Base-by-base conservation (phyloP, 2,113 vertebrate species). In the Rhabdomys dilectus region DNA sequence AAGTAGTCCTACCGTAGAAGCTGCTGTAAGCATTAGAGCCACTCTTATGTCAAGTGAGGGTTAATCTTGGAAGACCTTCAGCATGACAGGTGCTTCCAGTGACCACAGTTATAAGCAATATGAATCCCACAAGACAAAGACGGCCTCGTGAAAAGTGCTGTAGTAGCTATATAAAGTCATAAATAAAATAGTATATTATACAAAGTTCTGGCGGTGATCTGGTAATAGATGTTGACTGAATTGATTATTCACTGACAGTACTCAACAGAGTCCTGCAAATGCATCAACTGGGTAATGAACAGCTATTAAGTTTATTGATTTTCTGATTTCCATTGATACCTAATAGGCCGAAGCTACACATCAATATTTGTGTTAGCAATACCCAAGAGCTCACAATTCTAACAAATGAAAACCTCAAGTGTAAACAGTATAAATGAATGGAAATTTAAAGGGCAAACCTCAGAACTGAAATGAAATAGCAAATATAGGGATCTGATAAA, bases 281-380 rank as follows among this genome's bases (percentile, higher is more conserved):
- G 99, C 99, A 99, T 99, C 99, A 99, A 99, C 98, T 99, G 97
- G 97, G 98, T 99, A 99, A 99, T 99, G 99, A 99, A 99, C 98
- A 99, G 99, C 99, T 99, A 99, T 99, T 99, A 99, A 99, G 98
- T 96, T 96, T 98, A 99, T 99, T 98, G 99, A 99, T 99, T 99
- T 99, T 98, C 99, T 99, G 99, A 99, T 99, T 99, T 99, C 99
- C 99, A 99, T 99, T 99, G 99, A 99, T 99, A 99, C 99, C 99
- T 98, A 99, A 98, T 98, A 99, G 99, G 99, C 98, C 99, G 99
- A 99, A 99, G 99, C 98, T 98, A 98, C 99, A 99, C 98, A 98
- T 99, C 99, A 99, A 99, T 99, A 99, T 99, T 99, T 99, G 99
- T 98, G 99, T 99, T 99, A 99, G 99, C 98, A 99, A 99, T 99